These are phyloP conservation scores for Heliothis virescens DNA, from an alignment of 1,140 invertebrate genomes.

Conservation along the genomic window DNA sequence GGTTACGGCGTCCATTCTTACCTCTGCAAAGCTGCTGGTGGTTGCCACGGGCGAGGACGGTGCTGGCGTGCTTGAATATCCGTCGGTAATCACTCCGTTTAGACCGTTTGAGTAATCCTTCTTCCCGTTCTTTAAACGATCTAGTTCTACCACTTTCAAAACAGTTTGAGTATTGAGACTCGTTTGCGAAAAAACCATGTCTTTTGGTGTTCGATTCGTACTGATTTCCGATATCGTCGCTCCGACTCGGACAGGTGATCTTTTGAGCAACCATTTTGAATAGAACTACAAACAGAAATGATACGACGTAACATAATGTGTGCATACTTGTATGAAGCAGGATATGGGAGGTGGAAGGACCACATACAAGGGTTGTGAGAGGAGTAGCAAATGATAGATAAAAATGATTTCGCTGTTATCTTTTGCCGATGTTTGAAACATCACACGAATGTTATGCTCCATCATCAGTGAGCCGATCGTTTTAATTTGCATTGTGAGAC, in stretches of 20 bases:
- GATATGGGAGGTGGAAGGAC: conserved; percentile 49
- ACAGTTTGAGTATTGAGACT: conserved; percentile 79
- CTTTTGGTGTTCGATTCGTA: conserved; percentile 80
- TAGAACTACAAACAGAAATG: conserved; percentile 86
- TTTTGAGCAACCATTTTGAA: conserved; percentile 85
- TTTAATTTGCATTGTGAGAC: conserved; percentile 17
- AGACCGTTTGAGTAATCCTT: conserved; percentile 73
- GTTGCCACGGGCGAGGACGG: conserved; percentile 63
- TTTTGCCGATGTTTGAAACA: conserved; percentile 28
- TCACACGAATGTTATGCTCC: conserved; percentile 27
- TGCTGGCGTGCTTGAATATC: conserved; percentile 58
- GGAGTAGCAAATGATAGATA: conserved; percentile 39
- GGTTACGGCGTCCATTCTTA: conserved; percentile 66
- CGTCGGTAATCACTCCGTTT: conserved; percentile 75
- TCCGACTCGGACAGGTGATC: conserved; percentile 82
- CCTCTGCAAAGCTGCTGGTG: conserved; percentile 77
- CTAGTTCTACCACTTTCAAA: conserved; percentile 84
- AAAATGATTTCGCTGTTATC: conserved; percentile 24
- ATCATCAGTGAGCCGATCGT: conserved; percentile 5
- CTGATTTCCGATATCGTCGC: conserved; percentile 82
- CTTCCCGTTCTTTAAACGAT: conserved; percentile 82
- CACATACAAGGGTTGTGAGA: conserved; percentile 14
- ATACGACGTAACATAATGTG: conserved; percentile 83
- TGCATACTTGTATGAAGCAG: conserved; percentile 80
- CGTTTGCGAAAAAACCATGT: conserved; percentile 86